These are phyloP conservation scores for Eupithecia vulgata DNA, from an alignment of 2,888 invertebrate species.

Conservation along the genomic window DNA sequence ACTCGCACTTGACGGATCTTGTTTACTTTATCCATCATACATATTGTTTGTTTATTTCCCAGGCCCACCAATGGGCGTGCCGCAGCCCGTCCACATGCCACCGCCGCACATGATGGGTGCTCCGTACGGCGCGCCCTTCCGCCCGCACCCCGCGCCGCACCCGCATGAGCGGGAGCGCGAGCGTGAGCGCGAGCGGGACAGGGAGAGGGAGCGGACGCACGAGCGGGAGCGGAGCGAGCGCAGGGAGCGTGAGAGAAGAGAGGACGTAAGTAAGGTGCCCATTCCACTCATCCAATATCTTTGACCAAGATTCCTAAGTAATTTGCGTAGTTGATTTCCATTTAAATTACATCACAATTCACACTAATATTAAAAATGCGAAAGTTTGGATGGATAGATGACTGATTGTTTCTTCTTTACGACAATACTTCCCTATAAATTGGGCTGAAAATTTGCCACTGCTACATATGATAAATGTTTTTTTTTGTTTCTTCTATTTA, in stretches of 20 bases:
- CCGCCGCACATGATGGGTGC: slow-evolving; percentile 61
- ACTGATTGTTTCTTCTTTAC: no score
- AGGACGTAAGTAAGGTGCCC: no score
- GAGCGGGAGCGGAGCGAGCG: slow-evolving; percentile 61
- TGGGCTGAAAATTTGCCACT: not conserved
- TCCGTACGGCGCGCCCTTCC: slow-evolving; percentile 63
- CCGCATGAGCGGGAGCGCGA: slow-evolving; percentile 49
- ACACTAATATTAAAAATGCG: no score
- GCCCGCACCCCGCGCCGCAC: slow-evolving; percentile 53
- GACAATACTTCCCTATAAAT: no score
- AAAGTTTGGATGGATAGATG: no score
- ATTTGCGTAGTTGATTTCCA: no score
- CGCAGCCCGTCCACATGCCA: slow-evolving; percentile 56
- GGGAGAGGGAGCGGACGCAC: slow-evolving; percentile 59
- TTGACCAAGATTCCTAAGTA: no score
- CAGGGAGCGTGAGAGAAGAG: slow-evolving; percentile 65
- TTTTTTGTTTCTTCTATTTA: not conserved
- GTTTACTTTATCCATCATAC: not conserved
- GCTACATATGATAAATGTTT: not conserved
- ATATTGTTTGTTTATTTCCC: not conserved
- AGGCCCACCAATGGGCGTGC: slow-evolving; percentile 50
- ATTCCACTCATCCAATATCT: no score
- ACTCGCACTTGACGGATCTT: no score
- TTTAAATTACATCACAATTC: no score
- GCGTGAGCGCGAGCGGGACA: slow-evolving; percentile 53